Conservation (phyloP, 2,113 vertebrate genomes). For the Lutjanus erythropterus region DNA sequence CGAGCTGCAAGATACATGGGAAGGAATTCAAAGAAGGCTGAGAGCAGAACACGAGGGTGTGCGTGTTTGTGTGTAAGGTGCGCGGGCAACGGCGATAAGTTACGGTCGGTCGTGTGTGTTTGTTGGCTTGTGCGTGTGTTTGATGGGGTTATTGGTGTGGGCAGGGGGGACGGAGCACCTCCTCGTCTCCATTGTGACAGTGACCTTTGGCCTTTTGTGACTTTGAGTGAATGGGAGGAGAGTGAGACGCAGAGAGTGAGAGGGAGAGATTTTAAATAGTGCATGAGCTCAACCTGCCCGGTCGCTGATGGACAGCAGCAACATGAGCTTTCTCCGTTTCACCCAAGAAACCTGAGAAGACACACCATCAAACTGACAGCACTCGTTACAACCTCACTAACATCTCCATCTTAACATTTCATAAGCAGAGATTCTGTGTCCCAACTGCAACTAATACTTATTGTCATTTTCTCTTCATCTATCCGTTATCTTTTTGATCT, state of each 20-base stretch:
- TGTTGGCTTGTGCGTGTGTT: slow-evolving; percentile 33
- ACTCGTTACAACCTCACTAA: slow-evolving; percentile 38
- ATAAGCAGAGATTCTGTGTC: not conserved
- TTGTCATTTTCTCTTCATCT: not conserved
- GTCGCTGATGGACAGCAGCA: slow-evolving; percentile 74
- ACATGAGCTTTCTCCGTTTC: slow-evolving; percentile 69
- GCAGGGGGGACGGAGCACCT: slow-evolving; percentile 49
- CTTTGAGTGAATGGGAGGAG: slow-evolving; percentile 75
- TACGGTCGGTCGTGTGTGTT: slow-evolving; percentile 25
- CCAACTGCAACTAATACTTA: not conserved
- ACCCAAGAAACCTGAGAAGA: slow-evolving; percentile 54
- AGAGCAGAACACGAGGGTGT: slow-evolving; percentile 62
- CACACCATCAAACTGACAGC: slow-evolving; percentile 51
- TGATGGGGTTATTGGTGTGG: slow-evolving; percentile 41
- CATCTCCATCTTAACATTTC: slow-evolving; percentile 51
- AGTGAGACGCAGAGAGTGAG: slow-evolving; percentile 60
- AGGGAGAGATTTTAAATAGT: slow-evolving; percentile 76
- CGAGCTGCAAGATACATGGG: slow-evolving; percentile 72
- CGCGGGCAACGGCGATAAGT: slow-evolving; percentile 42
- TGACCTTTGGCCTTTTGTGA: slow-evolving; percentile 74
- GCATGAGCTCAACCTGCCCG: slow-evolving; percentile 75
- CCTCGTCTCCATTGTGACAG: slow-evolving; percentile 65
- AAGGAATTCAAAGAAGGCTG: slow-evolving; percentile 81
- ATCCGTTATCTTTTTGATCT: not conserved
- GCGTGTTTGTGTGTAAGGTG: slow-evolving; percentile 57